Base-by-base conservation (phyloP, 2,797 vertebrate genomes). In the Sparus aurata region DNA sequence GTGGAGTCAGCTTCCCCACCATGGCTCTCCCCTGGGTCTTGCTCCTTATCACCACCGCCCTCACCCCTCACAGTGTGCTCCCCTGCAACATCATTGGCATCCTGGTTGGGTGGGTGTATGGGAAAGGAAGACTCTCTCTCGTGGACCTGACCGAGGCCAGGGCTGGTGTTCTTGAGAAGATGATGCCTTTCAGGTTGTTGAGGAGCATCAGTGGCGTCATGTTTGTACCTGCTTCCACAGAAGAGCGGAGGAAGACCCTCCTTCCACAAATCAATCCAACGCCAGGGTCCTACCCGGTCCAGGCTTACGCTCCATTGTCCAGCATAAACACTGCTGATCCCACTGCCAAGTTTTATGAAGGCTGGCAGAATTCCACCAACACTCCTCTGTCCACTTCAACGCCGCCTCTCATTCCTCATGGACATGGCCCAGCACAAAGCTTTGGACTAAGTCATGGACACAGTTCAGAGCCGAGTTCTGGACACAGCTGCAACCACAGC, bases 221-320 rank as follows among this genome's bases (percentile, higher is more conserved):
- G 57, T 94, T 92, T 65, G 57, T 95, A 4, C 89, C 93, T 7
- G 91, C 91, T 10, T 90, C 89, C 57, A 43, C 73, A 0, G 87
- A 92, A n/a, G 85, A 93, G 57, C 90, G 91, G 69, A 91, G 89
- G 72, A 93, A 81, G 80, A 88, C 86, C 1, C 81, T 95, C n/a
- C 93, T 94, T 20, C 93, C 92, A 25, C 87, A 79, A 20, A 89
- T 93, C 61, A 93, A 85, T 18, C 91, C 93, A 27, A 81, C 87
- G 41, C 90, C 93, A 3, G 94, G 93, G 5, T 92, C 92, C 13
- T 95, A 94, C 79, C 94, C 93, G 0, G 91, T 94, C 50, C 94
- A 95, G 75, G 91, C 88, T 2, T 95, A 95, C 0, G 91, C 88
- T 25, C 90, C 87, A 2, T 3, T 82, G 41, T 76, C 85, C 61